Percentiles rank a stretch among this genome's conserved stretches.
Evolutionary conservation across 2,113 vertebrate genomes (phyloP).

Genomic region (Anolis sagrei): DNA sequence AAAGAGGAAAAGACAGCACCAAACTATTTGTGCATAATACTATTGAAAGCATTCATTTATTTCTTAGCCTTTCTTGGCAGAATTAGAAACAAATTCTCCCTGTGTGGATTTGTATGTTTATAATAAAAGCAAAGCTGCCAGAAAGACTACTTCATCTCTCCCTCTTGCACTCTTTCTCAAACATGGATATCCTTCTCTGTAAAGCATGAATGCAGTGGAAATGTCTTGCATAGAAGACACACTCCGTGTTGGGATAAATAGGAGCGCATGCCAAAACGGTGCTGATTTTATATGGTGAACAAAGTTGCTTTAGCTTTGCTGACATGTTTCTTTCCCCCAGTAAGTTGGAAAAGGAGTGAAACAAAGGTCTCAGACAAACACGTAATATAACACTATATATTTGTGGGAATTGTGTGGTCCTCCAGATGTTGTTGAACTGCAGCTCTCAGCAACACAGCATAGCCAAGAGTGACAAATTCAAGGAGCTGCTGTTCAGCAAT

Average conservation of each 20-base stretch:
- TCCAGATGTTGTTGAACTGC: too few relatives aligned
- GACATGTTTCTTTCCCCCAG: neutral
- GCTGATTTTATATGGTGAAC: neutral
- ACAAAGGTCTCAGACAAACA: neutral
- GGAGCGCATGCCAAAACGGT: neutral
- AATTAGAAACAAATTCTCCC: neutral
- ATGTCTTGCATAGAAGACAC: neutral
- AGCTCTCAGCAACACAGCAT: too few relatives aligned
- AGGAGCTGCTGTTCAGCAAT: too few relatives aligned
- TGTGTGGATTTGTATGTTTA: neutral
- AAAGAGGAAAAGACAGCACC: neutral
- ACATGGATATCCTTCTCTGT: neutral
- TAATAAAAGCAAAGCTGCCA: neutral
- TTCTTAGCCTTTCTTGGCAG: accelerated
- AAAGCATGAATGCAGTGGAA: neutral
- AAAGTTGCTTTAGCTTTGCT: neutral
- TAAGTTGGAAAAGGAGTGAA: neutral
- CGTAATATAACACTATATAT: neutral
- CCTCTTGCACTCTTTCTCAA: neutral
- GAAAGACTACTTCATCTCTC: conserved; percentile 15
- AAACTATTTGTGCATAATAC: neutral
- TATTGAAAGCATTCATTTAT: neutral
- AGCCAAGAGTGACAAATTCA: too few relatives aligned
- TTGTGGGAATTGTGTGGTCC: too few relatives aligned
- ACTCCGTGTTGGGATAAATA: neutral